Base-by-base conservation (phyloP, 2,797 vertebrate species). In the Silurus lanzhouensis region DNA sequence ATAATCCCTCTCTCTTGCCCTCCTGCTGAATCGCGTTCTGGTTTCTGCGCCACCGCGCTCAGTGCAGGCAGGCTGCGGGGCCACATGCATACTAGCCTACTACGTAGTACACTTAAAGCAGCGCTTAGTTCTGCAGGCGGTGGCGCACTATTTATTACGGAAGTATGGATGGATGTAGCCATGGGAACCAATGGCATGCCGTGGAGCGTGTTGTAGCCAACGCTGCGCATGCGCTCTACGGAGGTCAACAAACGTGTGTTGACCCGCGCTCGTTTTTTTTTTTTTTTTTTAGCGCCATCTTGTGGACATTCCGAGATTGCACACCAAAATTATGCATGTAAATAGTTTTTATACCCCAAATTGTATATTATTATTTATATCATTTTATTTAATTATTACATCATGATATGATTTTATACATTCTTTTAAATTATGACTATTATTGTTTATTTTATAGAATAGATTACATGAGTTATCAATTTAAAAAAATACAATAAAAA, bases 11-110 rank as follows among this genome's bases (percentile, higher is more conserved):
- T 38, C n/a, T 2, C 55, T 8, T 48, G 5, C 61, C 25, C 38
- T 2, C 38, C 13, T 48, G 5, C 1, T 70, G 74, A 83, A 17
- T 63, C 64, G 44, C 64, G 44, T 66, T 55, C 9, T 72, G 25
- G 25, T 13, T 20, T 70, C 80, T 86, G 72, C 84, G 80, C 72
- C 58, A 72, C 67, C 55, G 13, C 67, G 27, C 31, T 44, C 8
- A 8, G 75, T n/a, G 8, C 60, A 79, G 2, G 38, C 57, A 78
- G 19, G 27, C 76, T 14, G 76, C 0, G 13, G 6, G 6, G 48
- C 13, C 22, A 25, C 8, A 64, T 46, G 15, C 44, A 46, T 31
- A 60, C 81, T 61, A 72, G 8, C 81, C 12, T 61, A 72, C 55
- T 72, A 68, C 14, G 31, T 12, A 46, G 55, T 17, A 25, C 1